Conservation (phyloP, 2,888 invertebrate species). For the Ephialtes manifestator region DNA sequence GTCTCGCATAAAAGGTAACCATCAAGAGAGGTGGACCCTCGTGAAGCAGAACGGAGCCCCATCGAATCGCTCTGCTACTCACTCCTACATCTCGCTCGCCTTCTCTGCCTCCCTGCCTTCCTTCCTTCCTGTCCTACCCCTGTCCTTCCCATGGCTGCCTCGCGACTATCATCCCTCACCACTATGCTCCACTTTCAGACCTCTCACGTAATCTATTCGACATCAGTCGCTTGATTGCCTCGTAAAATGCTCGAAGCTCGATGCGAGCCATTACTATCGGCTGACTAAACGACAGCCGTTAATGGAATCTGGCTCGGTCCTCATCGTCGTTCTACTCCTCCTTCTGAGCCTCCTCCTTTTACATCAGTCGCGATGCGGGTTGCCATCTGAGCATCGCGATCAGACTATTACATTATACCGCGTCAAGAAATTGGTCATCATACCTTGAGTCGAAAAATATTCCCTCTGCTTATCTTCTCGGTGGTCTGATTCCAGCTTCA, state of each 20-base stretch:
- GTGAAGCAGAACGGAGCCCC: conserved; percentile 44
- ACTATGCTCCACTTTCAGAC: conserved; percentile 71
- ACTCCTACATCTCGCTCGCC: conserved; percentile 21
- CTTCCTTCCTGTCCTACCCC: conserved; percentile 38
- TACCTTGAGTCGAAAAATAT: not conserved
- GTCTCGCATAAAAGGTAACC: conserved; percentile 72
- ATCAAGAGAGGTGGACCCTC: conserved; percentile 20
- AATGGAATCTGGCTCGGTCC: conserved; percentile 76
- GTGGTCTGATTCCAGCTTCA: not conserved
- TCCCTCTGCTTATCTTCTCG: not conserved
- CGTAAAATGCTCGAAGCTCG: conserved; percentile 77
- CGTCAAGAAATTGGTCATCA: not conserved
- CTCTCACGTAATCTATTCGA: conserved; percentile 77
- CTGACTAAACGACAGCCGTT: conserved; percentile 79
- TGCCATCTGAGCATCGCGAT: conserved; percentile 27
- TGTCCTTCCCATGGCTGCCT: not conserved
- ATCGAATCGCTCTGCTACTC: conserved; percentile 35
- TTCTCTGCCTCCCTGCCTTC: conserved; percentile 7
- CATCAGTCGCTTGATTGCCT: conserved; percentile 77
- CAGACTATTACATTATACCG: conserved; percentile 24
- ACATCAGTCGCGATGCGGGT: not conserved
- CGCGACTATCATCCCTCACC: conserved; percentile 24
- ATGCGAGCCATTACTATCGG: conserved; percentile 78
- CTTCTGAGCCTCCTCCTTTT: conserved; percentile 29
- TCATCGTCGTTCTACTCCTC: conserved; percentile 30